Conservation (phyloP, 2,888 invertebrate genomes). For the Eupeodes latifasciatus region DNA sequence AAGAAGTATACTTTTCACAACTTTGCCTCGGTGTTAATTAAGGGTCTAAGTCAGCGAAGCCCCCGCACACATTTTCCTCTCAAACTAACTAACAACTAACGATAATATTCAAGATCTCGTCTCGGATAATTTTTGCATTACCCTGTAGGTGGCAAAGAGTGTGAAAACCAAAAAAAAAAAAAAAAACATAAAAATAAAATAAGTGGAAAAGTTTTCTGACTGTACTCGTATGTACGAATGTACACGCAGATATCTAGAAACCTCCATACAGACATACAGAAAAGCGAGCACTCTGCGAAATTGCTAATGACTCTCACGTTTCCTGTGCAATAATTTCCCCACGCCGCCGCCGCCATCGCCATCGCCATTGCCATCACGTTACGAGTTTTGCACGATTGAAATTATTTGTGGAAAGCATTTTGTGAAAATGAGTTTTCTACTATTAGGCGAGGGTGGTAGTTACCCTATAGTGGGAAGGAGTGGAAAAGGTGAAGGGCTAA, state of each 20-base stretch:
- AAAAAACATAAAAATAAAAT: conserved; percentile 2
- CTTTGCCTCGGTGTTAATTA: conserved; percentile 15
- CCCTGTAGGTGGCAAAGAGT: conserved; percentile 31
- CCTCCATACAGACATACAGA: neutral
- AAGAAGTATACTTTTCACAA: conserved; percentile 16
- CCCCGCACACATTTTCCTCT: neutral
- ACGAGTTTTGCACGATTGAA: conserved; percentile 63
- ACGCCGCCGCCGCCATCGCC: neutral
- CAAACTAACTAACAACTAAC: neutral
- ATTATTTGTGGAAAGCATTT: conserved; percentile 70
- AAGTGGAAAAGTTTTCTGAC: conserved; percentile 39
- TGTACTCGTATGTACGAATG: neutral
- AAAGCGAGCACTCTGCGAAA: conserved; percentile 41
- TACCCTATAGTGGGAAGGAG: no score
- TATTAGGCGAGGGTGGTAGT: no score
- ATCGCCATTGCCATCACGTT: conserved; percentile 9
- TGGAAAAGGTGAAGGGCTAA: no score
- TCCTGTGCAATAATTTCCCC: conserved; percentile 66
- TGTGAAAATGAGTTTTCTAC: conserved; percentile 64
- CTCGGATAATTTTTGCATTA: conserved; percentile 51
- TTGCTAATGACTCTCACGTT: conserved; percentile 75
- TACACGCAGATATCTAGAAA: neutral
- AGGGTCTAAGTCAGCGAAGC: neutral
- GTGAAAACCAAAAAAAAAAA: conserved; percentile 50
- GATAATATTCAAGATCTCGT: conserved; percentile 35